Percentiles rank a stretch among this genome's conserved stretches.
phyloP scores from a whole-genome alignment of 1,140 invertebrate genomes.

The Tetraneura akinire region DNA sequence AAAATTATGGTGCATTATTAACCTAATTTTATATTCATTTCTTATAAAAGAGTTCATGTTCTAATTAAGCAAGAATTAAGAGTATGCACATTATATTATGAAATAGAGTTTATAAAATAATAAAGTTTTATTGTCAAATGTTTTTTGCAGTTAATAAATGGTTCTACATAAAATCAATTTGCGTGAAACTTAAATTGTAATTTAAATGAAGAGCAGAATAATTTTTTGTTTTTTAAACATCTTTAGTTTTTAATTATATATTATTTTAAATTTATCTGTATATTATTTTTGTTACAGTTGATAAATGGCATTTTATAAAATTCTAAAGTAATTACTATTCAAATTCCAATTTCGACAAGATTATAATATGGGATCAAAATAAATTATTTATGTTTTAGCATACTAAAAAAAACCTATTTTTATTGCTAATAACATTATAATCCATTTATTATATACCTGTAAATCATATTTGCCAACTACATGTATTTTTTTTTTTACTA shows the following conservation, averaged over 20 bases:
- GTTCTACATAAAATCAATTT: not conserved
- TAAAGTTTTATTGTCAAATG: not conserved
- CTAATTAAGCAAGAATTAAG: too few species aligned
- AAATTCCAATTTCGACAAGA: not conserved
- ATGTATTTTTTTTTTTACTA: not conserved
- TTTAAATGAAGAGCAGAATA: not conserved
- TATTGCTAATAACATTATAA: not conserved
- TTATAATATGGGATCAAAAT: slow-evolving; percentile 19
- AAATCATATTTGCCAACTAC: not conserved
- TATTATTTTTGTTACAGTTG: slow-evolving; percentile 40
- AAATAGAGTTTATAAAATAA: not conserved
- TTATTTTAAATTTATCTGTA: not conserved
- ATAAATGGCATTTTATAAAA: slow-evolving; percentile 50
- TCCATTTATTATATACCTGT: not conserved
- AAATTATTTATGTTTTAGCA: slow-evolving; percentile 2
- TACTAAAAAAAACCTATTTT: not conserved
- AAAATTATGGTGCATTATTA: too few species aligned
- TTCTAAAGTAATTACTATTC: not conserved
- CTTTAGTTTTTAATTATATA: not conserved
- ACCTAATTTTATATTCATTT: too few species aligned
- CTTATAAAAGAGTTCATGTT: too few species aligned
- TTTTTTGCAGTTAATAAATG: slow-evolving; percentile 37
- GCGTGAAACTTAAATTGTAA: slow-evolving; percentile 5
- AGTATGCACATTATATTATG: too few species aligned
- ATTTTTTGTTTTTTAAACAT: not conserved